These are phyloP conservation scores for Artibeus lituratus DNA, from an alignment of 2,797 vertebrate genomes.

Conservation along the genomic window DNA sequence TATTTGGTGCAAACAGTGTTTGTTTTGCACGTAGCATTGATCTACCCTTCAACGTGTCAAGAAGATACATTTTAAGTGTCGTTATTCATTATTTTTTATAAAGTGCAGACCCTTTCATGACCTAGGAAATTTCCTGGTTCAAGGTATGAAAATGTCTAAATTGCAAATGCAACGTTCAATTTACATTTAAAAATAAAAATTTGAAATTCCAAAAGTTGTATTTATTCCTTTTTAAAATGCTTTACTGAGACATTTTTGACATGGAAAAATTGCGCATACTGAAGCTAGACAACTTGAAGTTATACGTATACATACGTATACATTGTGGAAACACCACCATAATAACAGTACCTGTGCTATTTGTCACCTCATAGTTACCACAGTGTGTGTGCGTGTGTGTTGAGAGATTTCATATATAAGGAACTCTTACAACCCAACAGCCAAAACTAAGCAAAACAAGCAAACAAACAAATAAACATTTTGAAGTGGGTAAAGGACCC, in stretches of 20 bases:
- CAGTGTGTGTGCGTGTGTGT: not conserved
- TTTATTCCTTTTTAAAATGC: not conserved
- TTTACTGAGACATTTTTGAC: not conserved
- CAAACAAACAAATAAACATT: not conserved
- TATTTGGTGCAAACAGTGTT: not conserved
- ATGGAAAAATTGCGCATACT: not conserved
- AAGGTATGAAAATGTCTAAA: not conserved
- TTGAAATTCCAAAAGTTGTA: not conserved
- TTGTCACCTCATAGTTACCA: not conserved
- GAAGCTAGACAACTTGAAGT: not conserved
- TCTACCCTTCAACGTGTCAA: not conserved
- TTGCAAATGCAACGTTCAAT: not conserved
- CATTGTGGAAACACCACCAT: not conserved
- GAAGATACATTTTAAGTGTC: constrained; percentile 33
- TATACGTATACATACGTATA: not conserved
- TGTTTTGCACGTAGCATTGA: not conserved
- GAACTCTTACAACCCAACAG: not conserved
- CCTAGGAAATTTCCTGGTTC: not conserved
- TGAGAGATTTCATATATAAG: not conserved
- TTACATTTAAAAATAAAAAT: constrained; percentile 27
- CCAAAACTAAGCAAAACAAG: not conserved
- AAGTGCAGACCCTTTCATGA: not conserved
- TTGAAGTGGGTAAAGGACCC: not conserved
- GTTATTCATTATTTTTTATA: constrained; percentile 24
- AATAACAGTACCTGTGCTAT: not conserved